phyloP scores from a whole-genome alignment of 2,113 vertebrate species.

The Campylomormyrus tamandua region DNA sequence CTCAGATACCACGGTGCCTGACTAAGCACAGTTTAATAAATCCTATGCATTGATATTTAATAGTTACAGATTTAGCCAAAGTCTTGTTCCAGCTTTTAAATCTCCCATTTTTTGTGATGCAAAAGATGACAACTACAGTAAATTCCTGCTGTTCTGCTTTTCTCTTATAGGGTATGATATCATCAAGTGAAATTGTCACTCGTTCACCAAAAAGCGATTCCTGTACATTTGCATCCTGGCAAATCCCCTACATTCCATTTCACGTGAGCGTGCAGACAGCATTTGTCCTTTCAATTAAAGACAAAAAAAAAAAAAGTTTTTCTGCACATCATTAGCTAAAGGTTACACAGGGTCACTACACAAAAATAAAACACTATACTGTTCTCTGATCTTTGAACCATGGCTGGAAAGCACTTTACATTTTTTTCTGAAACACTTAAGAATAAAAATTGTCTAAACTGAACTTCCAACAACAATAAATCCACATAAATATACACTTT shows the following conservation, averaged over 20 bases:
- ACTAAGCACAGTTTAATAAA: neutral
- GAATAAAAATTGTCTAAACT: neutral
- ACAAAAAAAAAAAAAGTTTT: neutral
- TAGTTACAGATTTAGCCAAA: neutral
- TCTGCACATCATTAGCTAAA: slow-evolving; percentile 20
- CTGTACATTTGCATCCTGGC: neutral
- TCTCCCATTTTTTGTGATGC: neutral
- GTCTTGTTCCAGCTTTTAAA: neutral
- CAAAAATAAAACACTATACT: slow-evolving; percentile 42
- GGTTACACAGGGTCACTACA: slow-evolving; percentile 34
- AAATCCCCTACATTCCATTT: neutral
- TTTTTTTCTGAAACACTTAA: neutral
- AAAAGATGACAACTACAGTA: neutral
- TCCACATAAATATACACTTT: neutral
- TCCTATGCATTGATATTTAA: neutral
- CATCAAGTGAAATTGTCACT: neutral
- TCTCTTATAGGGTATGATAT: neutral
- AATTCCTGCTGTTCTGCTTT: neutral
- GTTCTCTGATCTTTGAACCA: slow-evolving; percentile 54
- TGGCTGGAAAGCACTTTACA: slow-evolving; percentile 23
- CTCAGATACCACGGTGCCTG: neutral
- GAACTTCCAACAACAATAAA: neutral
- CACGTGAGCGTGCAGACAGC: neutral
- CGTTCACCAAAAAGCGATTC: neutral
- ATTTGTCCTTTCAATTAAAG: neutral